phyloP scores from a whole-genome alignment of 2,888 invertebrate genomes.

The Tridacna gigas region DNA sequence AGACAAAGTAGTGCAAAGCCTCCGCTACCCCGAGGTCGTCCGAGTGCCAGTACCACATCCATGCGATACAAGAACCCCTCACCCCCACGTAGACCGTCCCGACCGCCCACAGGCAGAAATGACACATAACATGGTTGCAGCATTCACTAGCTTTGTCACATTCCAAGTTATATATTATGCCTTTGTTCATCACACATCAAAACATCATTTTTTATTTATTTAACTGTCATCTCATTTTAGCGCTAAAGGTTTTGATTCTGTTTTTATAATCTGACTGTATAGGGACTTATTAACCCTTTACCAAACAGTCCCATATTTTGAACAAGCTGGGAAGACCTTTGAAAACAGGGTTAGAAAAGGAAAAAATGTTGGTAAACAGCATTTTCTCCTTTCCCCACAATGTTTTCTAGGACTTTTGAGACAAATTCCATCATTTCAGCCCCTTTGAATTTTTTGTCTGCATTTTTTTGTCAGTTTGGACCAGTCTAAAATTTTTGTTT shows the following conservation, averaged over 20 bases:
- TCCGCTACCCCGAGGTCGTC: constrained; percentile 71
- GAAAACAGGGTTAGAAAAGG: background rate
- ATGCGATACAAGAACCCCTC: constrained; percentile 69
- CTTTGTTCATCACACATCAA: no score
- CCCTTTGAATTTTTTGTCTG: no score
- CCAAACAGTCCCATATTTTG: background rate
- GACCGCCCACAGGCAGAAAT: constrained; percentile 66
- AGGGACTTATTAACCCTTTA: constrained; percentile 3
- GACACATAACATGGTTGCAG: constrained; percentile 39
- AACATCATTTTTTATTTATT: no score
- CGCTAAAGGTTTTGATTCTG: no score
- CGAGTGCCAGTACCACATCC: constrained; percentile 58
- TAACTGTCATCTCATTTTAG: no score
- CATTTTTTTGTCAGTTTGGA: no score
- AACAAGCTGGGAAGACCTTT: background rate
- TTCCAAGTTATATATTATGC: background rate
- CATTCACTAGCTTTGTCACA: background rate
- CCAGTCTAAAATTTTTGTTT: no score
- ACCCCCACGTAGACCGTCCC: constrained; percentile 68
- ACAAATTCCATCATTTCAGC: no score
- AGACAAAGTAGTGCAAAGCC: constrained; percentile 77
- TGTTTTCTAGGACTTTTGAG: no score
- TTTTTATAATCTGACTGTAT: no score
- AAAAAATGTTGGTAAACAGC: background rate
- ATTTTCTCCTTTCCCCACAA: no score